Base-by-base conservation (phyloP, 2,113 vertebrate genomes). In the Hemichromis elongatus region DNA sequence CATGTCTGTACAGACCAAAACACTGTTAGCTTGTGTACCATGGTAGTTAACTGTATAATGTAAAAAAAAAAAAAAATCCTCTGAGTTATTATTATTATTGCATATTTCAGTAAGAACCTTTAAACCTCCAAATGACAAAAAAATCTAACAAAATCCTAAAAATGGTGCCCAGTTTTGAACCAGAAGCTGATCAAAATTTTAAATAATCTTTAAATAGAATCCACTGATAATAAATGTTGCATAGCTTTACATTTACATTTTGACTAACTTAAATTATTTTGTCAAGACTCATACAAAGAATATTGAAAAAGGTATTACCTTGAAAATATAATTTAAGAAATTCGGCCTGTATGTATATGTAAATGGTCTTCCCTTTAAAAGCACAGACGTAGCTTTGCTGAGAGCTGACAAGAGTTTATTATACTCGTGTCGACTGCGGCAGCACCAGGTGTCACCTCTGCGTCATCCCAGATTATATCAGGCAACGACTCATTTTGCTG, bases 311-410 rank as follows among this genome's bases (percentile, higher is more conserved):
- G 26, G 37, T 88, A 73, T 70, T 85, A 87, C 77, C 82, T 61
- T 85, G 33, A 91, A 89, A 86, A 89, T 79, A 87, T 88, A 79
- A 92, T 83, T 88, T 88, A 88, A 79, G 73, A 47, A 77, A 86
- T 89, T 59, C 86, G 90, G 80, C 66, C 83, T 84, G 35, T 57
- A 47, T 89, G 42, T 88, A 56, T 92, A 89, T 50, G 93, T 55
- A 59, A 59, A 94, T 85, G 86, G 86, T 92, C 92, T 91, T 96
- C 95, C 95, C 93, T 93, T 90, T 87, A 87, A 85, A 92, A 90
- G 88, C 92, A 91, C 91, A 95, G 86, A 63, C 14, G 1, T 19
- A 68, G 53, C 86, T 77, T 83, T 57, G 68, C 91, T 86, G 90
- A 92, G 80, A 87, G 77, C 84, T 90, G 82, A 33, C 73, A 1